These are phyloP conservation scores for Eucera pruinosa DNA, from an alignment of 2,888 invertebrate species.

Conservation along the genomic window DNA sequence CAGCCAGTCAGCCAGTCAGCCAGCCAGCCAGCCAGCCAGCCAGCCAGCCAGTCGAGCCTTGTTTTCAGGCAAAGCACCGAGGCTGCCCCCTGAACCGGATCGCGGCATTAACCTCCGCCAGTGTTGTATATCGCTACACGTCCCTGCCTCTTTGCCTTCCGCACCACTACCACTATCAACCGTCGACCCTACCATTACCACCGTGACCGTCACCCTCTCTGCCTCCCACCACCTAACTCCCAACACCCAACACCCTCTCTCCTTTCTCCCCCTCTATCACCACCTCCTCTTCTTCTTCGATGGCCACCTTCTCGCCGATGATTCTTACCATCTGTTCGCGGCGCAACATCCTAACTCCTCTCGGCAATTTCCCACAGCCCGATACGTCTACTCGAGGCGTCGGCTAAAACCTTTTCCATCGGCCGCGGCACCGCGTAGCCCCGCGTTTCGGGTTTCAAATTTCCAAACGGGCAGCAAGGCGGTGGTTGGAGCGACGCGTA, in stretches of 20 bases:
- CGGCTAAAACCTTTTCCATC: background rate
- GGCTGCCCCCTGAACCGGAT: slow-evolving; percentile 82
- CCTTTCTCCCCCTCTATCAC: slow-evolving; percentile 3
- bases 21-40: slow-evolving; percentile 28
- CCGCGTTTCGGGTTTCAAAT: too few species aligned
- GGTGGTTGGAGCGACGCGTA: too few species aligned
- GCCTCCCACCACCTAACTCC: slow-evolving; percentile 15
- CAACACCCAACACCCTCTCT: slow-evolving; percentile 24
- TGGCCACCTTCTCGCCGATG: slow-evolving; percentile 53
- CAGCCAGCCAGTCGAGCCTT: slow-evolving; percentile 65
- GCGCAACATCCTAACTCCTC: slow-evolving; percentile 48
- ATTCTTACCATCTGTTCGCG: slow-evolving; percentile 59
- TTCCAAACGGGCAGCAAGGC: too few species aligned
- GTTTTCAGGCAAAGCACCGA: slow-evolving; percentile 75
- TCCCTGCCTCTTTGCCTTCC: slow-evolving; percentile 58
- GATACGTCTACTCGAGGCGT: background rate
- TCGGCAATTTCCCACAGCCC: slow-evolving; percentile 34
- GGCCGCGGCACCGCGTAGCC: too few species aligned
- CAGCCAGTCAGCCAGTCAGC: background rate
- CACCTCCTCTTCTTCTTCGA: slow-evolving; percentile 20
- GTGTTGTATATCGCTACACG: slow-evolving; percentile 71
- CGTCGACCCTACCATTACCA: slow-evolving; percentile 58
- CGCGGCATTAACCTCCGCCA: slow-evolving; percentile 80
- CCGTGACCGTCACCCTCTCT: slow-evolving; percentile 57
- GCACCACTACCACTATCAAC: slow-evolving; percentile 50